Conservation (phyloP, 2,888 invertebrate genomes). For the Clunio marinus region DNA sequence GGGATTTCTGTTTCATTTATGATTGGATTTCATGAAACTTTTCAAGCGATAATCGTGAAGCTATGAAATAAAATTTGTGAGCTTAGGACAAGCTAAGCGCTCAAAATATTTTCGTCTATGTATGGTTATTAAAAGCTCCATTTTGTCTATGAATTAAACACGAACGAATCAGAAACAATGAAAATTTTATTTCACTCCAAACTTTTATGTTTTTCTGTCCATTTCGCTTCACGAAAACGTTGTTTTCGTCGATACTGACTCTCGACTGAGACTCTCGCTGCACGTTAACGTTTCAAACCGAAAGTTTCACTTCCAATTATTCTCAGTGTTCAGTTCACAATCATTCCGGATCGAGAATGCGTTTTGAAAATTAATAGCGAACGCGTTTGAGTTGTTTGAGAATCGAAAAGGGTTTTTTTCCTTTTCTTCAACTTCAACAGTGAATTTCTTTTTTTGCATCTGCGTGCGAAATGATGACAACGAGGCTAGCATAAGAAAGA, state of each 20-base stretch:
- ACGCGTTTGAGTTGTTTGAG: background rate
- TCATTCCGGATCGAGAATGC: slow-evolving; percentile 20
- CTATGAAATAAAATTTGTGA: too few species aligned
- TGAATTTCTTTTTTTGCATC: slow-evolving; percentile 39
- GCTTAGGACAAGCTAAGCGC: too few species aligned
- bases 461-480: slow-evolving; percentile 39
- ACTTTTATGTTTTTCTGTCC: slow-evolving; percentile 31
- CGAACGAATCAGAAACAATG: background rate
- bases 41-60: background rate
- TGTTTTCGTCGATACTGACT: slow-evolving; percentile 23
- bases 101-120: too few species aligned
- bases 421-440: slow-evolving; percentile 11
- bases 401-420: too few species aligned
- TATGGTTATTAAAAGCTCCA: slow-evolving; percentile 29
- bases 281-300: background rate
- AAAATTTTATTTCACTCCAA: background rate
- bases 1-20: background rate
- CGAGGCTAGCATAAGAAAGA: slow-evolving; percentile 34
- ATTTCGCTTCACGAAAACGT: slow-evolving; percentile 36
- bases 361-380: slow-evolving; percentile 25
- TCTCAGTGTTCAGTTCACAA: background rate
- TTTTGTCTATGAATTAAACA: background rate
- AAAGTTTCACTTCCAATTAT: background rate
- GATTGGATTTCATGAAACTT: slow-evolving; percentile 10
- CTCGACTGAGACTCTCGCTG: background rate